These are phyloP conservation scores for Halichoeres trimaculatus DNA, from an alignment of 2,113 vertebrate genomes.

Conservation along the genomic window DNA sequence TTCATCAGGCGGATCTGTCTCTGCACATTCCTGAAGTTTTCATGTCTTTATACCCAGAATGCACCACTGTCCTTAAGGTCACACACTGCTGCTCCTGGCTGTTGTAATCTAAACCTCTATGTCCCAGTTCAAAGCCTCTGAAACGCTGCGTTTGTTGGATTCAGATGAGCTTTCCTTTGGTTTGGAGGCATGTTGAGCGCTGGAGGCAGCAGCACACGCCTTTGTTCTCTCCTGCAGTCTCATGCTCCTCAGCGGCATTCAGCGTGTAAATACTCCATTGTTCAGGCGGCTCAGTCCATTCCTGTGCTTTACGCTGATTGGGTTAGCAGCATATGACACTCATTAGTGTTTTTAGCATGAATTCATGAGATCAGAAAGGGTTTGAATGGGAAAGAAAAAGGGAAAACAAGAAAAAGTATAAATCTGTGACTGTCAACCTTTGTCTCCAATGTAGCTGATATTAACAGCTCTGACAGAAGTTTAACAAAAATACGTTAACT, in stretches of 20 bases:
- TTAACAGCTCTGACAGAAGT: no score
- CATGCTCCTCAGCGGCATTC: constrained; percentile 50
- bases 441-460: no score
- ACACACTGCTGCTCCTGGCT: constrained; percentile 6
- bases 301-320: constrained; percentile 40
- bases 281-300: constrained; percentile 35
- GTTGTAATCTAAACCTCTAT: constrained; percentile 3
- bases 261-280: constrained; percentile 46
- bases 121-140: constrained; percentile 16
- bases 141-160: constrained; percentile 23
- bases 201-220: constrained; percentile 19
- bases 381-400: background rate
- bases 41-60: background rate
- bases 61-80: constrained; percentile 29
- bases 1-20: constrained; percentile 31
- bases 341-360: constrained; percentile 21
- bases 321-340: constrained; percentile 51
- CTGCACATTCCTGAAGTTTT: constrained; percentile 7
- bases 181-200: constrained; percentile 25
- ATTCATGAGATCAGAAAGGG: constrained; percentile 23
- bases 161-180: constrained; percentile 11
- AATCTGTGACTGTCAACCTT: background rate
- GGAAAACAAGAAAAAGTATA: background rate
- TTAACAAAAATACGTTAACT: no score
- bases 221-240: constrained; percentile 50